phyloP scores from a whole-genome alignment of 2,888 invertebrate species.

The Coleophora flavipennella region DNA sequence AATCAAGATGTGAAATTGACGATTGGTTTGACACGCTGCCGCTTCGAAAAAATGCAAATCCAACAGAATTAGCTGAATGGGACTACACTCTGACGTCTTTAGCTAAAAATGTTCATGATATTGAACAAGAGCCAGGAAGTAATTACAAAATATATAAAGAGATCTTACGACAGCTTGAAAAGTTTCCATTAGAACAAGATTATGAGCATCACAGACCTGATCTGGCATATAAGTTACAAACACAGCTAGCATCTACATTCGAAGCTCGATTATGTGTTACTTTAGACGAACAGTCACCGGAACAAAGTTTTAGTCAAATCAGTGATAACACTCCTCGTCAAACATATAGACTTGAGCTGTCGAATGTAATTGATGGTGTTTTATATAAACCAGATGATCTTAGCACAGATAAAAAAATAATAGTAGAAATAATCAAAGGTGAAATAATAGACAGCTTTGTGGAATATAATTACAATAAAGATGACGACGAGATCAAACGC shows the following conservation, averaged over 20 bases:
- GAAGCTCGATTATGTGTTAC: constrained; percentile 29
- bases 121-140: constrained; percentile 28
- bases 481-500: constrained; percentile 26
- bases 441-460: constrained; percentile 40
- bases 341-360: constrained; percentile 35
- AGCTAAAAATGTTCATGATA: constrained; percentile 35
- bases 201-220: constrained; percentile 20
- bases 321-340: constrained; percentile 12
- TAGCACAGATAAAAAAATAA: constrained; percentile 14
- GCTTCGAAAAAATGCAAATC: constrained; percentile 19
- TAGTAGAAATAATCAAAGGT: constrained; percentile 25
- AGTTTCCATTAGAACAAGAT: constrained; percentile 28
- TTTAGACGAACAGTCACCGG: background rate
- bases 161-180: constrained; percentile 36
- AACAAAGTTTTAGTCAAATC: no score
- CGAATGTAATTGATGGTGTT: constrained; percentile 25
- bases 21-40: constrained; percentile 41
- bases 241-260: constrained; percentile 27
- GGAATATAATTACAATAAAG: constrained; percentile 27
- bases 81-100: constrained; percentile 36
- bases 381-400: constrained; percentile 23
- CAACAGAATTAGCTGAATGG: constrained; percentile 29
- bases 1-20: constrained; percentile 42
- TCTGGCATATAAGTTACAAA: constrained; percentile 26
- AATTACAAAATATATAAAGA: constrained; percentile 32